Evolutionary conservation across 2,888 invertebrate genomes (phyloP).

Genomic region (Synanthedon formicaeformis): DNA sequence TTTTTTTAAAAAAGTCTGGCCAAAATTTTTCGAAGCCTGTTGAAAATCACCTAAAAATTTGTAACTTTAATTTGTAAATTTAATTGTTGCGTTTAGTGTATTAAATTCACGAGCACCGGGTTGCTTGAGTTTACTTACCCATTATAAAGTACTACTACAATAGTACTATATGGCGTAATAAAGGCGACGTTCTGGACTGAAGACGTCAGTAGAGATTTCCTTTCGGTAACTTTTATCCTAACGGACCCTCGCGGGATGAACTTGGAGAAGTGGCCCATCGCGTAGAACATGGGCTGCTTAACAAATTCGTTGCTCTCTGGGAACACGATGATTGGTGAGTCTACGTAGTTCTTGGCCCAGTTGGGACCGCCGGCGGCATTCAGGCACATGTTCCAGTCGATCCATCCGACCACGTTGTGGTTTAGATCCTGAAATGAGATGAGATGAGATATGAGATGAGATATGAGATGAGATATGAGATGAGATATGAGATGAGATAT

Average conservation of each 20-base stretch:
- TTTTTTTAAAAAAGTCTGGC: too few species aligned
- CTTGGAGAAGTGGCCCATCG: constrained; percentile 83
- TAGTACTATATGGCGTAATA: constrained; percentile 6
- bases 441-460: too few species aligned
- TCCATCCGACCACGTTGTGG: constrained; percentile 84
- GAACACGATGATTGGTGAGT: constrained; percentile 76
- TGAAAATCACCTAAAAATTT: too few species aligned
- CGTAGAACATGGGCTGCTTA: constrained; percentile 92
- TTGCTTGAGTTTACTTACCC: not conserved
- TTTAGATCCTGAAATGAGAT: constrained; percentile 72
- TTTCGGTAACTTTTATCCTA: constrained; percentile 22
- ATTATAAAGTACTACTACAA: constrained; percentile 6
- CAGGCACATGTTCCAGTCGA: constrained; percentile 91
- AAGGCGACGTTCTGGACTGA: constrained; percentile 19
- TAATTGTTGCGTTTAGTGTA: too few species aligned
- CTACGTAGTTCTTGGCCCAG: constrained; percentile 81
- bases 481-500: too few species aligned
- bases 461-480: too few species aligned
- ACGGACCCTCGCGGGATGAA: constrained; percentile 74
- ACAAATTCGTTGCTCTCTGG: constrained; percentile 76
- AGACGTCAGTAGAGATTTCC: constrained; percentile 8
- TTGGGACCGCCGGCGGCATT: constrained; percentile 83
- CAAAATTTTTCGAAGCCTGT: too few species aligned
- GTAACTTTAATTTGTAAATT: too few species aligned
- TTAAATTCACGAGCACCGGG: too few species aligned